Percentiles rank a stretch among this genome's conserved stretches.
Conservation (phyloP, 2,113 vertebrate species). For the Mola mola region DNA sequence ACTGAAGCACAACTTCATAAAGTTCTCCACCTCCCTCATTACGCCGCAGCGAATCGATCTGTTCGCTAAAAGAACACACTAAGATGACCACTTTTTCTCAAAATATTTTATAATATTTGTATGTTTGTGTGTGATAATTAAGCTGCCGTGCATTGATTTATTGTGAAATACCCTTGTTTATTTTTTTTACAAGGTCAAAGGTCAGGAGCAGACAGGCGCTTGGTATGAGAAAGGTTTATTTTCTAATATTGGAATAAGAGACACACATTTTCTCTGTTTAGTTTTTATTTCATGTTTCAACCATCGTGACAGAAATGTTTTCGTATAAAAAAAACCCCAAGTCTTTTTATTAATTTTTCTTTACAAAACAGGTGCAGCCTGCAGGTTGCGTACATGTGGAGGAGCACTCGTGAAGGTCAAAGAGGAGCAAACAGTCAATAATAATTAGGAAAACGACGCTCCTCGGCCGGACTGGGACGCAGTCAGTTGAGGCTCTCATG, state of each 20-base stretch:
- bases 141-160: too few species aligned
- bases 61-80: too few species aligned
- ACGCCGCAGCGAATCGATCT: too few species aligned
- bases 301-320: conserved; percentile 54
- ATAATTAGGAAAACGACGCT: conserved; percentile 57
- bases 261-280: neutral
- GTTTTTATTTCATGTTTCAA: conserved; percentile 71
- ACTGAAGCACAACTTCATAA: too few species aligned
- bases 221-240: too few species aligned
- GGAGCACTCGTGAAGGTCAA: conserved; percentile 64
- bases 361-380: conserved; percentile 71
- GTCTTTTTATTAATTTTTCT: conserved; percentile 16
- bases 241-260: neutral
- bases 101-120: too few species aligned
- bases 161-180: too few species aligned
- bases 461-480: conserved; percentile 26
- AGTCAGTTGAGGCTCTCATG: conserved; percentile 69
- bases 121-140: neutral
- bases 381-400: conserved; percentile 49
- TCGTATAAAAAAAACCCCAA: conserved; percentile 68
- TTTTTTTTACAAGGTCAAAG: conserved; percentile 4
- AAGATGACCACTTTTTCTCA: too few species aligned
- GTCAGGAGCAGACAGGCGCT: neutral
- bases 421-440: conserved; percentile 68
- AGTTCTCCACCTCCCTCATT: too few species aligned